These are phyloP conservation scores for Drosophila lutescens DNA, from an alignment of 2,888 invertebrate genomes.

Conservation along the genomic window DNA sequence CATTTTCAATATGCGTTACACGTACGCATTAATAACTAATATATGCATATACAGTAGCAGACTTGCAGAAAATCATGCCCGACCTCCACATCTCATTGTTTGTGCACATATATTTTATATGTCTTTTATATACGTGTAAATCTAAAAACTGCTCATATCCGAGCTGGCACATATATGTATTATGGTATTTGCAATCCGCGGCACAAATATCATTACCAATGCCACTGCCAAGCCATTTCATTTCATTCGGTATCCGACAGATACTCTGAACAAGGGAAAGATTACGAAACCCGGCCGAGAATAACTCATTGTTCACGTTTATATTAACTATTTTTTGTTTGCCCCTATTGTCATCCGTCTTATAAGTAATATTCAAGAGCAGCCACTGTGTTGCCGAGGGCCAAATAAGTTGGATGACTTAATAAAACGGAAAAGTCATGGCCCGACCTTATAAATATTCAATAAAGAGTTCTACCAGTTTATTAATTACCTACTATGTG, in stretches of 20 bases:
- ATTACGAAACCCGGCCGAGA: conserved; percentile 20
- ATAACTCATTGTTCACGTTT: conserved; percentile 28
- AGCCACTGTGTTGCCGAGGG: conserved; percentile 4
- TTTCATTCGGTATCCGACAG: conserved; percentile 18
- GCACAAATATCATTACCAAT: conserved; percentile 78
- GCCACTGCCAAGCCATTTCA: conserved; percentile 53
- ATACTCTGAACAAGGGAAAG: conserved; percentile 24
- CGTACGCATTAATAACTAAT: conserved; percentile 80
- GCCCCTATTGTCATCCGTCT: conserved; percentile 12
- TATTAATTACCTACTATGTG: not conserved
- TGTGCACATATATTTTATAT: conserved; percentile 48
- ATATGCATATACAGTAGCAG: conserved; percentile 67
- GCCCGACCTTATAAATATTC: not conserved
- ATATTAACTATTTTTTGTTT: conserved; percentile 31
- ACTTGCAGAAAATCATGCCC: conserved; percentile 18
- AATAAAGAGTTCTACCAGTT: not conserved
- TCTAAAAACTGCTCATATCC: conserved; percentile 77
- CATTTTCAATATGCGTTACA: conserved; percentile 77
- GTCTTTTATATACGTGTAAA: conserved; percentile 57
- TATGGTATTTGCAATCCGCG: conserved; percentile 66
- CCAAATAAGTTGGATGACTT: conserved; percentile 2
- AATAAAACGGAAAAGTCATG: conserved; percentile 6
- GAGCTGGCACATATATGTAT: conserved; percentile 17
- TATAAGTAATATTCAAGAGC: conserved; percentile 17
- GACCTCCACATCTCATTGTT: conserved; percentile 64